These are phyloP conservation scores for Amblyteles armatorius DNA, from an alignment of 2,888 invertebrate genomes.

Conservation along the genomic window DNA sequence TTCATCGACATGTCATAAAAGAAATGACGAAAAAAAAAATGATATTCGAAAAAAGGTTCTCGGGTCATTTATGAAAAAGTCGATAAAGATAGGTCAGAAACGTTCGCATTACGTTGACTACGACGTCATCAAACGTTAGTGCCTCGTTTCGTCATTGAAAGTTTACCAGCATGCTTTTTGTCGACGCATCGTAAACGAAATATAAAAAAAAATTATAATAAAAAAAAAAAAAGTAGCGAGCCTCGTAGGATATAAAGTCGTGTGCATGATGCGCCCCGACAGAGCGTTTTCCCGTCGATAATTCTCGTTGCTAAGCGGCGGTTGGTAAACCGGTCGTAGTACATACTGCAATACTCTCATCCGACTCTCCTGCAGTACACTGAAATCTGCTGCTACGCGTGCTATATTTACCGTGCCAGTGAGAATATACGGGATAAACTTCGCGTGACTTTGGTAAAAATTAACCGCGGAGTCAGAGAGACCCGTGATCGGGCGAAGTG, in stretches of 20 bases:
- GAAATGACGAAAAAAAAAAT: not conserved
- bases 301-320: slow-evolving; percentile 56
- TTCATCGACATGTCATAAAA: not conserved
- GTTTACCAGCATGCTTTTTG: not conserved
- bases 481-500: slow-evolving; percentile 15
- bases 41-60: not conserved
- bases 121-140: not conserved
- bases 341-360: slow-evolving; percentile 28
- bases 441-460: slow-evolving; percentile 57
- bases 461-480: slow-evolving; percentile 14
- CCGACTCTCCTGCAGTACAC: slow-evolving; percentile 22
- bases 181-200: not conserved
- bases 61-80: not conserved
- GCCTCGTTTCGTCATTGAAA: not conserved
- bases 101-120: not conserved
- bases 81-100: slow-evolving; percentile 12
- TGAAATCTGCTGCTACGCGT: slow-evolving; percentile 28
- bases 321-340: slow-evolving; percentile 53
- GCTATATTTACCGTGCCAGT: slow-evolving; percentile 35
- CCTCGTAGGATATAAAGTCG: not conserved
- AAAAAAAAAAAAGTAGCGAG: slow-evolving; percentile 1
- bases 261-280: slow-evolving; percentile 1
- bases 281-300: slow-evolving; percentile 42
- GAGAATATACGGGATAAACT: slow-evolving; percentile 39
- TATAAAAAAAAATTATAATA: not conserved